Conservation (phyloP, 1,140 invertebrate species). For the Achatina immaculata region DNA sequence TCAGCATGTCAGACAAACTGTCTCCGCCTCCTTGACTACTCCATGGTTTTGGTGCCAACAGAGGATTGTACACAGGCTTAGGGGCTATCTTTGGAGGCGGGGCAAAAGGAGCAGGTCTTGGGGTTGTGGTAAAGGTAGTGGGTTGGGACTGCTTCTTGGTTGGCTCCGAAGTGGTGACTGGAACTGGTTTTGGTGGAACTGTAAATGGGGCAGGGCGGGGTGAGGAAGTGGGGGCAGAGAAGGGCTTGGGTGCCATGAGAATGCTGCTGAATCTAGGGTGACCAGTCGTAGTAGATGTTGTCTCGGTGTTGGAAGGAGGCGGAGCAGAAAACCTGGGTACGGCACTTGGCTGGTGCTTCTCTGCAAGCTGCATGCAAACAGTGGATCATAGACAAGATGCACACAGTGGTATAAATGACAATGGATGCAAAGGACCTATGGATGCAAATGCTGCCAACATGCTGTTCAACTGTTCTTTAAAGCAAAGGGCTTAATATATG, state of each 20-base stretch:
- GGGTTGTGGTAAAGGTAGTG: neutral
- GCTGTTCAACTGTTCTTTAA: no score
- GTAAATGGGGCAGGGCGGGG: constrained; percentile 4
- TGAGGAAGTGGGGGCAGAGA: neutral
- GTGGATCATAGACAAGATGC: constrained; percentile 2
- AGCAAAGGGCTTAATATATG: no score
- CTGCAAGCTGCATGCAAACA: constrained; percentile 23
- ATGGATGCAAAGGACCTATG: constrained; percentile 1
- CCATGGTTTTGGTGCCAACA: neutral
- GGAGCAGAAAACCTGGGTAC: neutral
- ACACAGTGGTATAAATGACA: neutral
- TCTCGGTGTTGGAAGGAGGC: neutral
- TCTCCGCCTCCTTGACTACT: constrained; percentile 1
- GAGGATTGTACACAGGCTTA: constrained; percentile 21
- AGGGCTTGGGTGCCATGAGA: neutral
- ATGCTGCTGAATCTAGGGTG: neutral
- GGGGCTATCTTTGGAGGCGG: constrained; percentile 13
- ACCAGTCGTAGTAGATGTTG: neutral
- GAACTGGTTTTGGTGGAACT: neutral
- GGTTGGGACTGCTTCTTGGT: neutral
- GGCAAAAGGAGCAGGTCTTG: constrained; percentile 11
- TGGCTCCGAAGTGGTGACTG: neutral
- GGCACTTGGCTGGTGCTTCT: constrained; percentile 9
- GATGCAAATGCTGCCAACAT: no score
- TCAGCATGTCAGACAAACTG: neutral